Evolutionary conservation across 2,888 invertebrate species (phyloP).

Genomic region (Criorhina ranunculi): DNA sequence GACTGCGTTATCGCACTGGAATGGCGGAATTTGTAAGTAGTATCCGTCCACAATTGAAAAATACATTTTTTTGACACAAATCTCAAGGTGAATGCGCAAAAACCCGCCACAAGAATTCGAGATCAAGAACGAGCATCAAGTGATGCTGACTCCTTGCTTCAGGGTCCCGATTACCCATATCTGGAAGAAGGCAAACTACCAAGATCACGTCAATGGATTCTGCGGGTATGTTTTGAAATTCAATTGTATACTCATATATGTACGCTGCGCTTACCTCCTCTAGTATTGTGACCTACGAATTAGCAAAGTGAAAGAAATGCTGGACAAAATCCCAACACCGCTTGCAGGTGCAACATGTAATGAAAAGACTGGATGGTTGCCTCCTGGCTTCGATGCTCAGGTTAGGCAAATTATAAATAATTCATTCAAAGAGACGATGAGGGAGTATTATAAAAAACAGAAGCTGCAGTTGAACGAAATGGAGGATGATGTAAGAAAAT

Average conservation of each 20-base stretch:
- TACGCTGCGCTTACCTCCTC: constrained; percentile 76
- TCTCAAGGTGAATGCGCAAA: constrained; percentile 36
- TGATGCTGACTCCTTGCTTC: constrained; percentile 81
- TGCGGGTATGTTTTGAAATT: constrained; percentile 87
- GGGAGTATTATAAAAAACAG: constrained; percentile 81
- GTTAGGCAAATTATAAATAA: constrained; percentile 90
- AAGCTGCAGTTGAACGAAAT: constrained; percentile 73
- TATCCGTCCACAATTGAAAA: background rate
- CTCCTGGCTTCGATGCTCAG: constrained; percentile 88
- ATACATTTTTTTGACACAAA: background rate
- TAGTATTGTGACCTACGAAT: constrained; percentile 92
- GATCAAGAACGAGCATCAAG: constrained; percentile 82
- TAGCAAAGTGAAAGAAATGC: constrained; percentile 91
- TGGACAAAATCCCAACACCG: constrained; percentile 88
- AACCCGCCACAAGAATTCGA: constrained; percentile 23
- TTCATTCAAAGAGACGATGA: constrained; percentile 86
- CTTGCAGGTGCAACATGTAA: constrained; percentile 88
- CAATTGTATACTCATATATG: background rate
- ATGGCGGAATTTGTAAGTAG: constrained; percentile 81
- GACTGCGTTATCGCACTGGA: constrained; percentile 84
- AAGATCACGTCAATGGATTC: constrained; percentile 94
- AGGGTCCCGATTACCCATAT: constrained; percentile 84
- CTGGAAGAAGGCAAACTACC: constrained; percentile 91
- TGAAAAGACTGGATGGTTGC: constrained; percentile 92
- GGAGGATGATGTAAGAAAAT: constrained; percentile 77